These are phyloP conservation scores for Parazoanthus darwini DNA, from an alignment of 92 coral and sea anemone genomes.

Conservation along the genomic window DNA sequence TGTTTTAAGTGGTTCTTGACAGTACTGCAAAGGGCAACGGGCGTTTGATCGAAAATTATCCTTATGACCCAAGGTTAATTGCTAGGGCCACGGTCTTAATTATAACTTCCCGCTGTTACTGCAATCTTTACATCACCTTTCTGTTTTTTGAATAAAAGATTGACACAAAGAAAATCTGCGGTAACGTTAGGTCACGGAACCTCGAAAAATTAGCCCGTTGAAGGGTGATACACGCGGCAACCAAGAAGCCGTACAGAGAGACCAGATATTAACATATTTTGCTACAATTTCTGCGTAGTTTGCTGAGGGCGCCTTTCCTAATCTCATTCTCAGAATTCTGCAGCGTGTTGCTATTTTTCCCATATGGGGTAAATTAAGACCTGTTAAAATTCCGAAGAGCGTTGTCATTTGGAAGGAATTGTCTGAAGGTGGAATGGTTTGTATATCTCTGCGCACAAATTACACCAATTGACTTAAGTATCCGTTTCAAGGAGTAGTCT, in stretches of 20 bases:
- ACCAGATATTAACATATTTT: background rate
- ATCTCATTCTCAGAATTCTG: background rate
- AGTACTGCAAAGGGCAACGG: slow-evolving; percentile 23
- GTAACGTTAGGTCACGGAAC: slow-evolving; percentile 39
- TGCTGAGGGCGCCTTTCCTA: background rate
- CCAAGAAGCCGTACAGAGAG: background rate
- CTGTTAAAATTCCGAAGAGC: slow-evolving; percentile 22
- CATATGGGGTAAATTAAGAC: slow-evolving; percentile 39
- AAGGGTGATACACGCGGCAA: background rate
- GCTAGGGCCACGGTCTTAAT: slow-evolving; percentile 20
- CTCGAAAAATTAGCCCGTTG: background rate
- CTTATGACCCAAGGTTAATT: slow-evolving; percentile 40
- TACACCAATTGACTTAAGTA: slow-evolving; percentile 11
- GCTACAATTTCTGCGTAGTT: background rate
- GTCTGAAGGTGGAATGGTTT: slow-evolving; percentile 10
- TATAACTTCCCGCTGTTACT: slow-evolving; percentile 19
- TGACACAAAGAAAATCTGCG: slow-evolving; percentile 20
- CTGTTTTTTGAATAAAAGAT: slow-evolving; percentile 16
- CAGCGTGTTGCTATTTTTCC: background rate
- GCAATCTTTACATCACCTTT: slow-evolving; percentile 26
- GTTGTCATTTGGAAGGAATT: slow-evolving; percentile 16
- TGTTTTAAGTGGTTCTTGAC: slow-evolving; percentile 35
- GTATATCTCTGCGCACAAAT: slow-evolving; percentile 15
- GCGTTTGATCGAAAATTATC: slow-evolving; percentile 32
- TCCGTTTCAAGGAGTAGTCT: background rate